Base-by-base conservation (phyloP, 2,113 vertebrate genomes). In the Siphamia tubifer region DNA sequence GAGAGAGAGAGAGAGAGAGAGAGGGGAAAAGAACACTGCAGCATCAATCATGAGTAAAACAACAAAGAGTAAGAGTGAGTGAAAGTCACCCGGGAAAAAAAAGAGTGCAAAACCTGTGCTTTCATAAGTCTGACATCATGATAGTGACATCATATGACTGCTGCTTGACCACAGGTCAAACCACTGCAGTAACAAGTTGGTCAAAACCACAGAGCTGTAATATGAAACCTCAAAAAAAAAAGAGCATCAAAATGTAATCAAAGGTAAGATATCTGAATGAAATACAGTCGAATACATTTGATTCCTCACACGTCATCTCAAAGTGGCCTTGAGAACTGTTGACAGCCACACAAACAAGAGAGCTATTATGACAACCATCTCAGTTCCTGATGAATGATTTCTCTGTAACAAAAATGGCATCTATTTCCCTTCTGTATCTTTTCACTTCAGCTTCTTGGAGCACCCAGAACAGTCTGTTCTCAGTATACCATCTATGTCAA, bases 341-440 rank as follows among this genome's bases (percentile, higher is more conserved):
- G 11, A 28, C 5, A 4, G 23, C 44, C 17, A 8, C 28, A 11
- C 39, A 35, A 35, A 24, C 21, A 28, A 38, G 19, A 38, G 19
- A 24, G 23, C 16, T 8, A 11, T 47, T 70, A 43, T 53, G 15
- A 55, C 40, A 31, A 38, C 19, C 28, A 53, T 24, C 28, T 23
- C 13, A 0, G 40, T n/a, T 28, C 23, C 25, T 32, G 47, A 12
- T 47, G 15, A 68, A 67, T 6, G 28, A 45, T 31, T 32, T 54
- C 10, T 38, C 8, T 21, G 20, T 27, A n/a, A 48, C 34, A 48
- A 68, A 70, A 49, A 2, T 12, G 23, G 5, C 31, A 15, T 47
- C 24, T 34, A 34, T 75, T 74, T 61, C 17, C 57, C 11, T 53
- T 66, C 16, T 39, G 21, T 23, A n/a, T 54, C 49, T 58, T 32